Evolutionary conservation across 2,797 vertebrate species (phyloP).

Genomic region (Brachymystax lenok): DNA sequence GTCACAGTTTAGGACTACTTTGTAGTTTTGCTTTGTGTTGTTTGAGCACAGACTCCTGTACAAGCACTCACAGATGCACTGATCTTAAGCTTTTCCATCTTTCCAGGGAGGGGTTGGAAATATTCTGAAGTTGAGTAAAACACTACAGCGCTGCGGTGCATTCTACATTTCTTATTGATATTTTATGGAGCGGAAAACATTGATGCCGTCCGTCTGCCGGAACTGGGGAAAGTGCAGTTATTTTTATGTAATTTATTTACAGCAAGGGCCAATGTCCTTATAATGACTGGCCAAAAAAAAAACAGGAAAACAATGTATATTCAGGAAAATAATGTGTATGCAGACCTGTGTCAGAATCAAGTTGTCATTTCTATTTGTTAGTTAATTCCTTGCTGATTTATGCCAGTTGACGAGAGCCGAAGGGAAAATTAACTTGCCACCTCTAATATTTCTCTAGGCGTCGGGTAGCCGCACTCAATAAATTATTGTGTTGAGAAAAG

Average conservation of each 20-base stretch:
- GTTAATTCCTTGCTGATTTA: conserved; percentile 42
- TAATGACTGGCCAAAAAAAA: conserved; percentile 45
- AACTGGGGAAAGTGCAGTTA: conserved; percentile 45
- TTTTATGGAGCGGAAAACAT: conserved; percentile 64
- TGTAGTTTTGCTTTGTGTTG: background rate
- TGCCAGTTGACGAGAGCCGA: conserved; percentile 26
- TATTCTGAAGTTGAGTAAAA: background rate
- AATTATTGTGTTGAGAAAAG: conserved; percentile 26
- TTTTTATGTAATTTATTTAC: conserved; percentile 55
- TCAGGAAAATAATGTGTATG: conserved; percentile 16
- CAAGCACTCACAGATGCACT: background rate
- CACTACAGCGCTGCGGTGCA: conserved; percentile 39
- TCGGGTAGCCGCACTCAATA: conserved; percentile 28
- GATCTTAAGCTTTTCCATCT: background rate
- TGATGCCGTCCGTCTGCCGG: conserved; percentile 38
- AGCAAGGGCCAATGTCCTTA: conserved; percentile 40
- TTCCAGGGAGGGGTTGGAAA: background rate
- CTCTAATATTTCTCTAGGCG: conserved; percentile 27
- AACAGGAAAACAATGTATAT: conserved; percentile 37
- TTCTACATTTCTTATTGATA: conserved; percentile 53
- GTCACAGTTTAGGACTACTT: background rate
- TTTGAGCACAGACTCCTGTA: background rate
- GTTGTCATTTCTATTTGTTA: conserved; percentile 28
- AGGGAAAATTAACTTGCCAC: conserved; percentile 33
- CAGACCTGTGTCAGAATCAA: conserved; percentile 32